phyloP scores from a whole-genome alignment of 2,888 invertebrate genomes.

The Scaeva pyrastri region DNA sequence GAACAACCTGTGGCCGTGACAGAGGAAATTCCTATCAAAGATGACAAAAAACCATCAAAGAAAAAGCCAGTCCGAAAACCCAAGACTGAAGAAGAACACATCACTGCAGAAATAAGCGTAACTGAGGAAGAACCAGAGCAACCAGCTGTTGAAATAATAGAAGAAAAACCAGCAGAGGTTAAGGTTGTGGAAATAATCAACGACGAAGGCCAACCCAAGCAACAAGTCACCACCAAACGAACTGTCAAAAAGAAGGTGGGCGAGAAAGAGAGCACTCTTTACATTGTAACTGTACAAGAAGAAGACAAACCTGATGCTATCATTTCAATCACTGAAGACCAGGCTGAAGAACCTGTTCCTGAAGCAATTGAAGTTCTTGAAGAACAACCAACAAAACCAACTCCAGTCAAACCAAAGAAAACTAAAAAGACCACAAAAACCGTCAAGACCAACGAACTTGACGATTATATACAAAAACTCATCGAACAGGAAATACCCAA shows the following conservation, averaged over 20 bases:
- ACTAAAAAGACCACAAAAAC: constrained; percentile 79
- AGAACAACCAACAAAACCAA: constrained; percentile 54
- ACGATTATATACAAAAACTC: constrained; percentile 79
- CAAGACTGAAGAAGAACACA: constrained; percentile 73
- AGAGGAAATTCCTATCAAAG: constrained; percentile 79
- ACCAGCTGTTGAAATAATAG: constrained; percentile 78
- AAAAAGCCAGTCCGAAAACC: constrained; percentile 75
- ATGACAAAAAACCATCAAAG: constrained; percentile 80
- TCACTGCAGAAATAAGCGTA: constrained; percentile 78
- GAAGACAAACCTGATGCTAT: constrained; percentile 80
- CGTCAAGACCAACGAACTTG: constrained; percentile 80
- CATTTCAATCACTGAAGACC: constrained; percentile 80
- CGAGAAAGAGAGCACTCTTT: constrained; percentile 79
- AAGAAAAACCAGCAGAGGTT: constrained; percentile 79
- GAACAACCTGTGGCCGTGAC: constrained; percentile 71
- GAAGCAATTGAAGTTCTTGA: constrained; percentile 70
- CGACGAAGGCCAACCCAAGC: constrained; percentile 79
- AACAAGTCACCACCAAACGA: constrained; percentile 80
- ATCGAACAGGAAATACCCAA: constrained; percentile 81
- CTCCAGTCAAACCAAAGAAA: constrained; percentile 79
- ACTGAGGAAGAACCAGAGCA: constrained; percentile 77
- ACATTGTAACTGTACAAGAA: constrained; percentile 81
- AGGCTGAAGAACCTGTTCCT: constrained; percentile 59
- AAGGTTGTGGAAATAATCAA: constrained; percentile 79
- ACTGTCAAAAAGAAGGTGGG: constrained; percentile 80